Percentiles rank a stretch among this genome's conserved stretches.
These are phyloP conservation scores for Zosterops pallidus DNA, from an alignment of 2,113 vertebrate species.

Conservation along the genomic window DNA sequence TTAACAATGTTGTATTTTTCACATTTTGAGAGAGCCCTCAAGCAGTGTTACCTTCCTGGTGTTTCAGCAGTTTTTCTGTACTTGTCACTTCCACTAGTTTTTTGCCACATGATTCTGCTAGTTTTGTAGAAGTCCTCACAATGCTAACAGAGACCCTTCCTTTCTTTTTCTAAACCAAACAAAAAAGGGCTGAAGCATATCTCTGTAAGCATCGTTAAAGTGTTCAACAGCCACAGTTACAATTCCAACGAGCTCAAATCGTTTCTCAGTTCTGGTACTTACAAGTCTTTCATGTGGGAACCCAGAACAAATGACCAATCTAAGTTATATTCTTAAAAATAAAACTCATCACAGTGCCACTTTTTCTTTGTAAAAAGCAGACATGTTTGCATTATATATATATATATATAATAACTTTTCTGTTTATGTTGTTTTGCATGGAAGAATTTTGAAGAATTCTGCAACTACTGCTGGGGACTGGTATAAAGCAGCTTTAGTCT, in stretches of 20 bases:
- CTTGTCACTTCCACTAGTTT: constrained; percentile 67
- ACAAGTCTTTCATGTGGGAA: constrained; percentile 41
- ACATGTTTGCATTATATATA: constrained; percentile 78
- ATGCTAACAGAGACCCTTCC: constrained; percentile 76
- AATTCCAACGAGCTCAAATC: constrained; percentile 73
- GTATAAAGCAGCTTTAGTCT: constrained; percentile 70
- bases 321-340: constrained; percentile 39
- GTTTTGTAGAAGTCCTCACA: constrained; percentile 68
- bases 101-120: constrained; percentile 66
- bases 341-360: constrained; percentile 52
- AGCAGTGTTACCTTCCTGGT: constrained; percentile 77
- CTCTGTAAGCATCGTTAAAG: constrained; percentile 71
- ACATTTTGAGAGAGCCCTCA: constrained; percentile 65
- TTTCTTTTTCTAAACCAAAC: constrained; percentile 76
- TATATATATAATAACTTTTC: constrained; percentile 57
- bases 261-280: constrained; percentile 72
- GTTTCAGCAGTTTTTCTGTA: constrained; percentile 70
- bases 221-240: constrained; percentile 71
- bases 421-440: constrained; percentile 87
- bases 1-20: constrained; percentile 60
- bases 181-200: constrained; percentile 76
- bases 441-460: constrained; percentile 78
- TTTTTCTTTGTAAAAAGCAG: constrained; percentile 75
- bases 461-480: constrained; percentile 76
- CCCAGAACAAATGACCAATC: constrained; percentile 52